These are phyloP conservation scores for Drosophila obscura DNA, from an alignment of 1,140 invertebrate genomes.

Conservation along the genomic window DNA sequence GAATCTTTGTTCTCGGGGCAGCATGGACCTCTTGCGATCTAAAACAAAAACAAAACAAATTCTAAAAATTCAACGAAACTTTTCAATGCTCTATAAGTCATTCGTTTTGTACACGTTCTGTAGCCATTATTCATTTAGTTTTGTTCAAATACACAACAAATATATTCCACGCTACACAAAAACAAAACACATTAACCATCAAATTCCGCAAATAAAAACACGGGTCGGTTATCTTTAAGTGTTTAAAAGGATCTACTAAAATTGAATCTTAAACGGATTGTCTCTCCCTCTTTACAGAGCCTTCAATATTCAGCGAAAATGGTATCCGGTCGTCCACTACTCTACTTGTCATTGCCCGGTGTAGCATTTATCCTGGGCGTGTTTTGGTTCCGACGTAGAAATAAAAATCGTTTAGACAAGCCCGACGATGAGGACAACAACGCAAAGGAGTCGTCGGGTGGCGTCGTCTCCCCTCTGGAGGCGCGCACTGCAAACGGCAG, in stretches of 20 bases:
- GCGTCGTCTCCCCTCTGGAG: conserved; percentile 14
- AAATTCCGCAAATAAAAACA: too few relatives aligned
- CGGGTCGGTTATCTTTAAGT: not conserved
- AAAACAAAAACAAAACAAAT: too few relatives aligned
- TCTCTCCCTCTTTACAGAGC: conserved; percentile 51
- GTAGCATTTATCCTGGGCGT: conserved; percentile 83
- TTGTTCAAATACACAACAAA: too few relatives aligned
- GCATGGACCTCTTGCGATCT: too few relatives aligned
- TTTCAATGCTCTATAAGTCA: too few relatives aligned
- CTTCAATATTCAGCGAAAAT: conserved; percentile 84
- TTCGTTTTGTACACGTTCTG: too few relatives aligned
- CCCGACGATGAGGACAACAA: conserved; percentile 62
- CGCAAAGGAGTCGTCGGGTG: conserved; percentile 18
- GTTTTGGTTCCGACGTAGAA: conserved; percentile 83
- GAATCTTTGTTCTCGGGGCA: too few relatives aligned
- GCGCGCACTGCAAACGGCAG: conserved; percentile 53
- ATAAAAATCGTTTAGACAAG: conserved; percentile 81
- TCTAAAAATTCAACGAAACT: too few relatives aligned
- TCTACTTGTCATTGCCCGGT: conserved; percentile 83
- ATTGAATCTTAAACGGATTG: not conserved
- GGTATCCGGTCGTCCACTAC: conserved; percentile 83
- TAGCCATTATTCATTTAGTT: too few relatives aligned
- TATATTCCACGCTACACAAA: too few relatives aligned
- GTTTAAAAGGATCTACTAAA: not conserved
- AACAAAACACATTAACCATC: too few relatives aligned